phyloP scores from a whole-genome alignment of 1,140 invertebrate species.

The Colletes latitarsis region DNA sequence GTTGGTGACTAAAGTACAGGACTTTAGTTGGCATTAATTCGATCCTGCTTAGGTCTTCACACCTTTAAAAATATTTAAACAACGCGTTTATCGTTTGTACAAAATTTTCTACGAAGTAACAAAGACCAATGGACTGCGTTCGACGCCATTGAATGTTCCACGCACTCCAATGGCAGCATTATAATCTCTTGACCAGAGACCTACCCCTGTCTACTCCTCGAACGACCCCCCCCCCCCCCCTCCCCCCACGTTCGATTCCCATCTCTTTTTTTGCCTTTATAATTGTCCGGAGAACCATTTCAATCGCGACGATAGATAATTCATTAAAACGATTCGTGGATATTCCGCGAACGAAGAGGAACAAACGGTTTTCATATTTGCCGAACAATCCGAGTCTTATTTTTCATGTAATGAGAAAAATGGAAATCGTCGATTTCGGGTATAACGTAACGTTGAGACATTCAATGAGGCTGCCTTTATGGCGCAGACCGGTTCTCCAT shows the following conservation, averaged over 20 bases:
- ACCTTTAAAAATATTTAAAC: no score
- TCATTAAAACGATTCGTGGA: conserved; percentile 53
- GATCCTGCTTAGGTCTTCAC: no score
- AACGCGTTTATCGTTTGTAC: no score
- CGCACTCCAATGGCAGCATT: conserved; percentile 39
- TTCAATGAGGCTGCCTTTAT: background rate
- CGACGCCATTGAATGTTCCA: conserved; percentile 54
- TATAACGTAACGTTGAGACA: background rate
- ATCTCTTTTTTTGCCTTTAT: background rate
- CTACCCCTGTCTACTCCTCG: background rate
- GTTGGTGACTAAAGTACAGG: no score
- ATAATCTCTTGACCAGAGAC: background rate
- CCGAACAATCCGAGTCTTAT: background rate
- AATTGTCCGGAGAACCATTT: conserved; percentile 48
- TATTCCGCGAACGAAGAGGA: conserved; percentile 9
- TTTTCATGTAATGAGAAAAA: conserved; percentile 19
- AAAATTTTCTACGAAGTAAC: no score
- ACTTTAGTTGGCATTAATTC: no score
- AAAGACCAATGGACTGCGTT: conserved; percentile 32
- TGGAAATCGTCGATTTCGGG: background rate
- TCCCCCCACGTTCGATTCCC: conserved; percentile 6
- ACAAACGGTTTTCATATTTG: background rate
- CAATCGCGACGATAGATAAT: conserved; percentile 57
- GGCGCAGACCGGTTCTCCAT: background rate
- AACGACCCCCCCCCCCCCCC: no score